Percentiles rank a stretch among this genome's conserved stretches.
phyloP scores from a whole-genome alignment of 1,140 invertebrate genomes.

The Megathymus violae region DNA sequence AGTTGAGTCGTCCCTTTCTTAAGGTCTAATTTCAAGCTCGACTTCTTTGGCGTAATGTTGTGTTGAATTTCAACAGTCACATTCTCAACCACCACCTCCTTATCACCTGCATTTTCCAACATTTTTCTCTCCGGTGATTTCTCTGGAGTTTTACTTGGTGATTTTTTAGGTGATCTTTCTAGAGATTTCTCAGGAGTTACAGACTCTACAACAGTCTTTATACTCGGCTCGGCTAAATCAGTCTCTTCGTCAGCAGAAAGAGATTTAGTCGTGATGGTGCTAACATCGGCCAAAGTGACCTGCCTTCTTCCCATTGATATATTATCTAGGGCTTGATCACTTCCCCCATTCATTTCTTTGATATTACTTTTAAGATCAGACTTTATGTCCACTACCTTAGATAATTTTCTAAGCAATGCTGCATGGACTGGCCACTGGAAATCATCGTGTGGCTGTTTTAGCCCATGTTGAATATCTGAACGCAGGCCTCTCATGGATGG shows the following conservation, averaged over 20 bases:
- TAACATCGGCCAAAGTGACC: conserved; percentile 71
- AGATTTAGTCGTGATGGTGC: conserved; percentile 72
- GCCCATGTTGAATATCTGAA: conserved; percentile 65
- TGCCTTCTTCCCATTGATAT: conserved; percentile 48
- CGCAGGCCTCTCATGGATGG: conserved; percentile 72
- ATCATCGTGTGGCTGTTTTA: conserved; percentile 51
- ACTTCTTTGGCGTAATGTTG: conserved; percentile 77
- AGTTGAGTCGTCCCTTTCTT: conserved; percentile 72
- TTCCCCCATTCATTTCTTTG: conserved; percentile 70
- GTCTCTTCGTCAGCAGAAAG: conserved; percentile 55
- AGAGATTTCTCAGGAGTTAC: conserved; percentile 40
- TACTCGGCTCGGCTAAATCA: conserved; percentile 39
- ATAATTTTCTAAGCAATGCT: conserved; percentile 68
- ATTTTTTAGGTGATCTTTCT: conserved; percentile 30
- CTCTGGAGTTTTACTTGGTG: conserved; percentile 32
- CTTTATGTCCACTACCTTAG: conserved; percentile 75
- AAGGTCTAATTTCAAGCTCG: conserved; percentile 72
- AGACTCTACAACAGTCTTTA: conserved; percentile 34
- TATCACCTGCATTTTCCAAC: conserved; percentile 43
- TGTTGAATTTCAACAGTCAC: conserved; percentile 78
- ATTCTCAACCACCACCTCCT: conserved; percentile 68
- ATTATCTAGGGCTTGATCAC: conserved; percentile 56
- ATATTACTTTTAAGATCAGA: conserved; percentile 57
- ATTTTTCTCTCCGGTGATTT: conserved; percentile 42
- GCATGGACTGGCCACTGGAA: conserved; percentile 77